Base-by-base conservation (phyloP, 2,113 vertebrate species). In the Calonectris borealis region DNA sequence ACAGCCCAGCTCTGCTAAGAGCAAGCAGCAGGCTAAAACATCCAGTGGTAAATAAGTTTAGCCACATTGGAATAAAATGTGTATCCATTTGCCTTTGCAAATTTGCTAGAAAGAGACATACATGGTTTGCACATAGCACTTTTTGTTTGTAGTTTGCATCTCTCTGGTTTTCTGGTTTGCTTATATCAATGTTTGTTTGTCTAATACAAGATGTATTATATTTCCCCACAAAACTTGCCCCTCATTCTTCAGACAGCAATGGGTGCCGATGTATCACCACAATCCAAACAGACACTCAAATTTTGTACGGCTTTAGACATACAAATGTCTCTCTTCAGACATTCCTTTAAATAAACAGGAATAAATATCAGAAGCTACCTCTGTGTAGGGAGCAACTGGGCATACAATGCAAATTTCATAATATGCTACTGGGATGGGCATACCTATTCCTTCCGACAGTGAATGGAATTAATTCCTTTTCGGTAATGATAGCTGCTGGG, bases 191-290 rank as follows among this genome's bases (percentile, higher is more conserved):
- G 65, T 11, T 44, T 55, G 11, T 64, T 49, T 92, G 36, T 57
- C 49, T 72, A 29, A 65, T 0, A 60, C 32, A n/a, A 62, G 48
- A 5, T 36, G 31, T 10, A 11, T n/a, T 42, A 9, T 1, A 79
- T 8, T 10, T 76, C 44, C 29, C 11, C 7, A 4, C 20, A 76
- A 80, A 87, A 83, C 9, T 5, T 48, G 6, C 15, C 10, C 54
- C 69, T 77, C 29, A 1, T 51, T 76, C 25, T 54, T 64, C 1
- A 57, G 61, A 36, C 48, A 69, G 51, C 46, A 29, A 4, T 11
- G 14, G 46, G 40, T 48, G 25, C 29, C 40, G 14, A n/a, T 0
- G 1, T 34, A 11, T 13, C 60, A 29, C 27, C 5, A 2, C 48
- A 76, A 70, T 22, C 11, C 62, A 24, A 17, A 58, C 0, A 66